These are phyloP conservation scores for Pogonomyrmex californicus DNA, from an alignment of 1,140 invertebrate genomes.

Conservation along the genomic window DNA sequence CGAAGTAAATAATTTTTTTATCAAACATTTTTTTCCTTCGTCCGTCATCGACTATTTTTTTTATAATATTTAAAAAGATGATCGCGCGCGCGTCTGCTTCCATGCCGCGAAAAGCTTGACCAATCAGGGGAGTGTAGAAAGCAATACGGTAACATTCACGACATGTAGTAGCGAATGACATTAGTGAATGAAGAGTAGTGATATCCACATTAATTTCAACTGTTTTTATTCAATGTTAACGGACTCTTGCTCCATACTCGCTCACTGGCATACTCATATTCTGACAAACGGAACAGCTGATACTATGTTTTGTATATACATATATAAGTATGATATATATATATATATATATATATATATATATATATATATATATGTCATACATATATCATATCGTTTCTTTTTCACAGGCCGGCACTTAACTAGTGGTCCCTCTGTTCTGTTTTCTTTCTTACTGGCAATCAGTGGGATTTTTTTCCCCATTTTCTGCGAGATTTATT, in stretches of 20 bases:
- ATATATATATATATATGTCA: too few species aligned
- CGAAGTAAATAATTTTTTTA: neutral
- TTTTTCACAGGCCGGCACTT: constrained; percentile 78
- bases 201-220: constrained; percentile 68
- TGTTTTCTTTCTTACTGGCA: constrained; percentile 43
- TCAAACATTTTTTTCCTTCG: neutral
- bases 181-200: constrained; percentile 75
- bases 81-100: constrained; percentile 11
- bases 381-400: constrained; percentile 54
- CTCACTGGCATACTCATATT: constrained; percentile 51
- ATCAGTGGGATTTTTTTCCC: constrained; percentile 1
- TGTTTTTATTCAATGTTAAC: constrained; percentile 70
- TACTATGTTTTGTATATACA: constrained; percentile 45
- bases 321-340: too few species aligned
- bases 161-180: constrained; percentile 73
- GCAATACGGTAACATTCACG: constrained; percentile 64
- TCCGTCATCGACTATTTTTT: neutral
- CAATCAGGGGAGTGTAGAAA: constrained; percentile 74
- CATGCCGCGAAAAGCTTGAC: constrained; percentile 56
- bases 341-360: too few species aligned
- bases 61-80: neutral
- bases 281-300: constrained; percentile 43
- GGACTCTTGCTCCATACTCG: constrained; percentile 47
- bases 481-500: constrained; percentile 23
- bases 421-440: constrained; percentile 73